Conservation (phyloP, 2,888 invertebrate species). For the Thymelicus sylvestris region DNA sequence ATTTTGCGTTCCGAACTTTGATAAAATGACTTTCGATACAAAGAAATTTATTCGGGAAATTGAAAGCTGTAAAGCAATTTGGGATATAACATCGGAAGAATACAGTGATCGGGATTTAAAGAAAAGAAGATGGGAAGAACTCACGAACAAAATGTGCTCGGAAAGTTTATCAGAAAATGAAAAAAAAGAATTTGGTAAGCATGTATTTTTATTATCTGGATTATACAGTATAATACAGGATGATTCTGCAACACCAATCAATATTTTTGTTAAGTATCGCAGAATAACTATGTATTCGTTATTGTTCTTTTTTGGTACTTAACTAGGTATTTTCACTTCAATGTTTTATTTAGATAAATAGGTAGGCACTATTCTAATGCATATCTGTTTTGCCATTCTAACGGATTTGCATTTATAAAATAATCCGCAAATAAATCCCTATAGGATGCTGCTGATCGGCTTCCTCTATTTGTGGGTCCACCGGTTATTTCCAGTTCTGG, state of each 20-base stretch:
- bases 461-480: constrained; percentile 18
- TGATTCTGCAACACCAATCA: constrained; percentile 43
- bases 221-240: constrained; percentile 41
- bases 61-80: no score
- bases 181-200: constrained; percentile 47
- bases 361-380: constrained; percentile 43
- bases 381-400: constrained; percentile 44
- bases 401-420: constrained; percentile 28
- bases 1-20: no score
- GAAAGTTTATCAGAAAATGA: constrained; percentile 45
- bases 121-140: constrained; percentile 49
- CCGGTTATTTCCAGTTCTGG: constrained; percentile 43
- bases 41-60: no score
- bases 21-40: no score
- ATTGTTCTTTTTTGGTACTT: constrained; percentile 39
- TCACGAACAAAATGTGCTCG: constrained; percentile 46
- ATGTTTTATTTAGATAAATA: constrained; percentile 44
- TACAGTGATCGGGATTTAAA: constrained; percentile 47
- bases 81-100: constrained; percentile 41
- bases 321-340: constrained; percentile 39
- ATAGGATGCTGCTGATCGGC: no score
- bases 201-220: constrained; percentile 45
- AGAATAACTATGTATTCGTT: constrained; percentile 38
- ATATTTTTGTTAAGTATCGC: constrained; percentile 45
- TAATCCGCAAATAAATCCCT: no score